Evolutionary conservation across 2,888 invertebrate genomes (phyloP), one percentile per base, ranked within the genome.

Genomic region (Rapana venosa): DNA sequence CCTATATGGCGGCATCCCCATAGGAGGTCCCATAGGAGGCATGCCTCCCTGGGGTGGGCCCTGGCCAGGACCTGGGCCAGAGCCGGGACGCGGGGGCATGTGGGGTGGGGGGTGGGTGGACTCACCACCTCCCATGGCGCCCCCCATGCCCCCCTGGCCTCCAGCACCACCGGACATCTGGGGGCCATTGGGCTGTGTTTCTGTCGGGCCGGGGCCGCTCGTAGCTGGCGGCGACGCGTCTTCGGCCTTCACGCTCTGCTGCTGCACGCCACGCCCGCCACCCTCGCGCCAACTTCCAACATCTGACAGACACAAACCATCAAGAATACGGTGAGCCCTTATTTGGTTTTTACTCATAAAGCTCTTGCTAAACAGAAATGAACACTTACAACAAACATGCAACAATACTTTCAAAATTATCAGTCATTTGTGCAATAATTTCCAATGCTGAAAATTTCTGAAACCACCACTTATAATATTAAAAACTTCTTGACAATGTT

Each of bases 271-370:
- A 93, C 96, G 95, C 88, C 96, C 97, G 95, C 98, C 98, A 97
- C 98, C 98, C 97, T 97, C 98, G 96, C 98, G 97, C 98, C 98
- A 98, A 95, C 98, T 98, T 97, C 98, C 98, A 97, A 98, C 98
- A 96, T 98, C 97, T 96, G 81, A 47, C 47, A 47, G 4, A 47
- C n/a, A 47, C 2, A 47, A 47, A 47, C 8, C 47, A 47, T 47
- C 2, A 5, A 8, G 4, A 47, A 47, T 8, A 47, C 8, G 47
- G 47, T 5, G 47, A 8, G 47, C 47, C 47, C 2, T n/a, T 47
- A 8, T 47, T 47, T 2, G 47, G 47, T 47, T 47, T 47, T 47
- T 47, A 47, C 47, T 47, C 47, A 8, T 47, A 47, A 47, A 47
- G 4, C 47, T 47, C 47, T 47, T 47, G 47, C 2, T 47, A 47